Evolutionary conservation across 2,113 vertebrate genomes (phyloP), one percentile per base, ranked within the genome.

Genomic region (Hypomesus transpacificus): DNA sequence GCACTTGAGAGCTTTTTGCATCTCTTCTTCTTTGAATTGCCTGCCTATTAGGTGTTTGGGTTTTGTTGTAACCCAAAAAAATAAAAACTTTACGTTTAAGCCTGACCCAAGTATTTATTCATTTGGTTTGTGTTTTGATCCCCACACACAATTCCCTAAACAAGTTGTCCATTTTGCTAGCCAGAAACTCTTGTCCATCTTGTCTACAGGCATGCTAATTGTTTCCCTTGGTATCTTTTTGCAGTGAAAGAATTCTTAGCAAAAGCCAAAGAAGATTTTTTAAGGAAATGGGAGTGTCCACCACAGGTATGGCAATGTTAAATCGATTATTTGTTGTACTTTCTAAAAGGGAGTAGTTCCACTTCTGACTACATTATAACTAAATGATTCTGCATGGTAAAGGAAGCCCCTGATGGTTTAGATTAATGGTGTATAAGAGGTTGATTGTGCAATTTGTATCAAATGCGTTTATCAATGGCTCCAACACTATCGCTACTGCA

Each of bases 211-310:
- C 39, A 61, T 67, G 4, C 18, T 69, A 31, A 70, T 66, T 61
- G 20, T 31, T 24, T 75, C 50, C 6, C 8, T 73, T 31, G 31
- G 4, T 65, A 53, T 84, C 34, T 68, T 57, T 80, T 63, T 79
- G 92, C 87, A 99, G 97, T 99, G 95, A 99, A 98, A 95, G 97
- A 99, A 87, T 97, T 97, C 91, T 93, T 99, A 95, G 96, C 95
- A 89, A 97, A 97, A 96, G 96, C 97, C 94, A 98, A 98, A 98
- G 97, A 99, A 94, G 97, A 99, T 88, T 99, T 99, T 90, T 91
- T 97, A 92, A 94, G 91, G 92, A 99, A 98, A 92, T 99, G 97
- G 97, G 97, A 99, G 90, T 95, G 93, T 88, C 97, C 96, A 70
- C 91, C 95, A 90, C 95, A 96, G 95, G 97, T 98, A 93, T 90